phyloP scores from a whole-genome alignment of 2,888 invertebrate genomes.

The Plebejus anna region DNA sequence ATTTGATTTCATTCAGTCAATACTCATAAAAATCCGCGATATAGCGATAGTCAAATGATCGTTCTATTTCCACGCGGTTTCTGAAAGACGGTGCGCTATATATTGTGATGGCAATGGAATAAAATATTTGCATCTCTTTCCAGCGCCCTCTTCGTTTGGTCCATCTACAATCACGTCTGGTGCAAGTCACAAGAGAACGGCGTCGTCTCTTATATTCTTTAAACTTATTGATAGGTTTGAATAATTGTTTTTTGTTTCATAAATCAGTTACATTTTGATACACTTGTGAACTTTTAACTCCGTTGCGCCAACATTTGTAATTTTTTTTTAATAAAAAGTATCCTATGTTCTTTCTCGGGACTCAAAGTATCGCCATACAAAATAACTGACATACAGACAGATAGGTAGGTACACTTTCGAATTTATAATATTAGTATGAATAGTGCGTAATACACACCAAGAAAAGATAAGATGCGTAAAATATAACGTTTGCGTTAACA shows the following conservation, averaged over 20 bases:
- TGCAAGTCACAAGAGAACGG: neutral
- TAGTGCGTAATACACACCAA: too few relatives aligned
- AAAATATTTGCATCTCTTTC: constrained; percentile 52
- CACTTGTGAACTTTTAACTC: too few relatives aligned
- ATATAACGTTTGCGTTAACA: too few relatives aligned
- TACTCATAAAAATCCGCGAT: constrained; percentile 38
- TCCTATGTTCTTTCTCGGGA: too few relatives aligned
- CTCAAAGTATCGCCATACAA: too few relatives aligned
- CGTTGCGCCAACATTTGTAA: too few relatives aligned
- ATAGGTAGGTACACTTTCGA: too few relatives aligned
- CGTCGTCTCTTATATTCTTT: neutral
- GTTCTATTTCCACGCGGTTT: constrained; percentile 19
- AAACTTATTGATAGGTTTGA: neutral
- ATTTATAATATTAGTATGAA: too few relatives aligned
- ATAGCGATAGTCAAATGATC: constrained; percentile 36
- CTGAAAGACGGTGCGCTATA: constrained; percentile 8
- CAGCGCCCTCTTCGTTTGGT: constrained; percentile 49
- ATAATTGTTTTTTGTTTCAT: neutral
- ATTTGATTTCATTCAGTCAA: constrained; percentile 34
- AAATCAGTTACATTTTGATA: too few relatives aligned
- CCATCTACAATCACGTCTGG: constrained; percentile 49
- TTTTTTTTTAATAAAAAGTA: too few relatives aligned
- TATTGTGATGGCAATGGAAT: constrained; percentile 43
- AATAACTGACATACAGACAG: too few relatives aligned
- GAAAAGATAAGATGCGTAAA: too few relatives aligned